phyloP scores from a whole-genome alignment of 2,113 vertebrate genomes.

The Numida meleagris region DNA sequence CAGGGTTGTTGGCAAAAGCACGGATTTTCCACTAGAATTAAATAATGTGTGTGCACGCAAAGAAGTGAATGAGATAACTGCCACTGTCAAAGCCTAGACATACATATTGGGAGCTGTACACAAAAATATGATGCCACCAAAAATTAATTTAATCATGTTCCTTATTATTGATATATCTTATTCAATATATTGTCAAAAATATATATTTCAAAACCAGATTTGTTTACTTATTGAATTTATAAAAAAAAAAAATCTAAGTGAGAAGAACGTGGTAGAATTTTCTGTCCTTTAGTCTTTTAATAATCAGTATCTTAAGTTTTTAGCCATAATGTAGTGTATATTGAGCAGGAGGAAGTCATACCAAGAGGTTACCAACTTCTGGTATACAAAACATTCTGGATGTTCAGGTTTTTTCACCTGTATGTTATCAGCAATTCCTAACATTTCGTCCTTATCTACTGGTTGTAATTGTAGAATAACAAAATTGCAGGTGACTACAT shows the following conservation, averaged over 20 bases:
- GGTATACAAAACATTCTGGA: background rate
- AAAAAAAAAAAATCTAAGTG: background rate
- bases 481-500: background rate
- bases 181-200: background rate
- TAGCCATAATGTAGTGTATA: background rate
- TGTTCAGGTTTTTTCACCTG: constrained; percentile 31
- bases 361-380: background rate
- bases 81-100: background rate
- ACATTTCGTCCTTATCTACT: constrained; percentile 7
- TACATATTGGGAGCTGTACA: background rate
- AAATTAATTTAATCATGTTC: background rate
- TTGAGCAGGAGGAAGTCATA: background rate
- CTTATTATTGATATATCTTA: background rate
- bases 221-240: background rate
- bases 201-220: background rate
- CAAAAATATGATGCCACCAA: constrained; percentile 4
- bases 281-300: background rate
- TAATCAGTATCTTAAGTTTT: background rate
- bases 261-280: background rate
- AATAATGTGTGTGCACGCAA: background rate
- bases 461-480: constrained; percentile 4
- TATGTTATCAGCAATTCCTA: constrained; percentile 4
- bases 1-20: constrained; percentile 46
- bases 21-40: constrained; percentile 22
- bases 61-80: background rate